Evolutionary conservation across 2,888 invertebrate genomes (phyloP).

Genomic region (Napeogenes sylphis): DNA sequence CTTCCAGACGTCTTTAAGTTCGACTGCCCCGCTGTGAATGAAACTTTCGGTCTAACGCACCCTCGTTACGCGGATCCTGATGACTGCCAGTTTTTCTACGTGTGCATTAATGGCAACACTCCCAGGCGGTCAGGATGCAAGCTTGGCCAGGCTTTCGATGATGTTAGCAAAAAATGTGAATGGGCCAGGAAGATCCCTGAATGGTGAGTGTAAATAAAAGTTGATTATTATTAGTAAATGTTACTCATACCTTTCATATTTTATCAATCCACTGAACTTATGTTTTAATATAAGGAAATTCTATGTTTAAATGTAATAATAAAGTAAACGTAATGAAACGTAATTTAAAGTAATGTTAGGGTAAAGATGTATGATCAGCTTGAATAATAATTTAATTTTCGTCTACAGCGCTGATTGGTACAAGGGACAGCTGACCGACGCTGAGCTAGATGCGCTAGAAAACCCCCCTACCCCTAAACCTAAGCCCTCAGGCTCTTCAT

Average conservation of each 20-base stretch:
- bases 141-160: constrained; percentile 93
- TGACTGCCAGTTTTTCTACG: constrained; percentile 94
- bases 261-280: too few relatives aligned
- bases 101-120: constrained; percentile 91
- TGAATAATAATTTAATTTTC: not conserved
- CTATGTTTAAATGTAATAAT: too few relatives aligned
- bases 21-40: constrained; percentile 87
- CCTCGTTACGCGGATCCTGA: constrained; percentile 92
- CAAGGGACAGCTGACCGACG: constrained; percentile 89
- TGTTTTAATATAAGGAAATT: too few relatives aligned
- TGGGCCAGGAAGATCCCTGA: constrained; percentile 93
- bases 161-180: constrained; percentile 86
- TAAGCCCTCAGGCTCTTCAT: constrained; percentile 69
- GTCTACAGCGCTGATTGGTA: constrained; percentile 90
- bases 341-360: too few relatives aligned
- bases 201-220: constrained; percentile 80
- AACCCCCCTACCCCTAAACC: constrained; percentile 84
- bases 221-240: not conserved
- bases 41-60: constrained; percentile 84
- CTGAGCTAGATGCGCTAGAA: constrained; percentile 86
- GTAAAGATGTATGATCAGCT: too few relatives aligned
- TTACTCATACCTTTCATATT: too few relatives aligned
- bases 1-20: constrained; percentile 87
- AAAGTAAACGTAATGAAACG: too few relatives aligned
- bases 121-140: constrained; percentile 92